phyloP scores from a whole-genome alignment of 2,797 vertebrate genomes.

The Odontamblyopus rebecca region DNA sequence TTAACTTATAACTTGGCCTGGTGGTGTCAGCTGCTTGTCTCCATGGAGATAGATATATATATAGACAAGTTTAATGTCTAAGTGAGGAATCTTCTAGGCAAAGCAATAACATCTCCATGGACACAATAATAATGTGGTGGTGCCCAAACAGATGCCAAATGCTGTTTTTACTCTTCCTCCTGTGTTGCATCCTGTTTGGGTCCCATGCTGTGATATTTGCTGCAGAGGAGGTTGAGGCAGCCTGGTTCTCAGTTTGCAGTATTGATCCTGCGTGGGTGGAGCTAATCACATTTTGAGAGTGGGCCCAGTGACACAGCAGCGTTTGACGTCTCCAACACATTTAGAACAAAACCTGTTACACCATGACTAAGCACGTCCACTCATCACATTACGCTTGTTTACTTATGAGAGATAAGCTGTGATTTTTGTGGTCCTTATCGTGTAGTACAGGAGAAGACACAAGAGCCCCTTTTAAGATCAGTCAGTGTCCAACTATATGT shows the following conservation, averaged over 20 bases:
- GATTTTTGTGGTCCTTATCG: constrained; percentile 4
- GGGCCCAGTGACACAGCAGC: constrained; percentile 3
- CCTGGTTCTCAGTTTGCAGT: constrained; percentile 3
- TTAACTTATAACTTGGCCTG: too few relatives aligned
- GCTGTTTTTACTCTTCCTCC: background rate
- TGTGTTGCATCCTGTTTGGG: background rate
- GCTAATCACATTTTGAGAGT: constrained; percentile 6
- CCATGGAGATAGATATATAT: too few relatives aligned
- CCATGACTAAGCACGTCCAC: constrained; percentile 16
- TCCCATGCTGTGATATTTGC: background rate
- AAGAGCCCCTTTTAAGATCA: background rate
- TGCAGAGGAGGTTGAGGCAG: background rate
- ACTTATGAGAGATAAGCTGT: constrained; percentile 14
- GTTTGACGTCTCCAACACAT: background rate
- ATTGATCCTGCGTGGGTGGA: background rate
- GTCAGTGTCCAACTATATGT: background rate
- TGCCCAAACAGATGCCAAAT: background rate
- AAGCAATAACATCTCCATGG: too few relatives aligned
- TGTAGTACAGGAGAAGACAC: background rate
- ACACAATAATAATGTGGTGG: background rate
- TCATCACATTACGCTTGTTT: constrained; percentile 12
- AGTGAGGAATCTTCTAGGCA: too few relatives aligned
- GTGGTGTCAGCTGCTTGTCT: too few relatives aligned
- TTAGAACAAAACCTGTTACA: constrained; percentile 7
- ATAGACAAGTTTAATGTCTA: too few relatives aligned